Evolutionary conservation across 2,888 invertebrate genomes (phyloP).

Genomic region (Sphecodes monilicornis): DNA sequence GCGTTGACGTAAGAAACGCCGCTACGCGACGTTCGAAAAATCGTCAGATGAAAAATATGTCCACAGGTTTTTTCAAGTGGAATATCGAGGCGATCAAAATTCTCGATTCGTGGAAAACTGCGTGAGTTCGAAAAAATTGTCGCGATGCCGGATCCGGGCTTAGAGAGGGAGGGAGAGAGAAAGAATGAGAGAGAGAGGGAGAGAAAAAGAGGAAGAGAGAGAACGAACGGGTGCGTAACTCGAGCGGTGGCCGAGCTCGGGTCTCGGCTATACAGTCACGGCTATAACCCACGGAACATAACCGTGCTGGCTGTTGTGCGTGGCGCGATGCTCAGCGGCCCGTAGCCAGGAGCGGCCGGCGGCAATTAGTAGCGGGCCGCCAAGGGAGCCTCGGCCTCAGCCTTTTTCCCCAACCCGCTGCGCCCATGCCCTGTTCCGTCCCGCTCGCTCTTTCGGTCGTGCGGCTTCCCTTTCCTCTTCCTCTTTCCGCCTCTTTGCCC

Average conservation of each 20-base stretch:
- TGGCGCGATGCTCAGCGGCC: constrained; percentile 81
- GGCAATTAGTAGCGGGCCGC: constrained; percentile 83
- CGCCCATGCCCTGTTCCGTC: constrained; percentile 60
- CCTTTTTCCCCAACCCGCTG: constrained; percentile 74
- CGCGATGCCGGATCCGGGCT: neutral
- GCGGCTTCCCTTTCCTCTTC: constrained; percentile 66
- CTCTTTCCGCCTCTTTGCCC: constrained; percentile 72
- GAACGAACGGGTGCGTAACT: constrained; percentile 35
- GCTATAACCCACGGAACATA: constrained; percentile 76
- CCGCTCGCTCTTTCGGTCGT: constrained; percentile 53
- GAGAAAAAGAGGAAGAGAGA: neutral
- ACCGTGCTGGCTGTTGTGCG: constrained; percentile 77
- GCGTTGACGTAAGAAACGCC: neutral
- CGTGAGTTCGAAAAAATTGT: constrained; percentile 8
- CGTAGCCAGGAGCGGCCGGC: constrained; percentile 83
- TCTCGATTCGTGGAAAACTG: constrained; percentile 16
- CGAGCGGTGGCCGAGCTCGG: constrained; percentile 57
- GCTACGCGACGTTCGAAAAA: neutral
- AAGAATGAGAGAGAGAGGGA: neutral
- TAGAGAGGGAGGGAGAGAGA: constrained; percentile 11
- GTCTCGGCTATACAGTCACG: constrained; percentile 62
- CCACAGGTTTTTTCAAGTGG: neutral
- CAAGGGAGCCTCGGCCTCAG: constrained; percentile 80
- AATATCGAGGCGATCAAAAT: neutral
- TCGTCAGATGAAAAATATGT: neutral